phyloP scores from a whole-genome alignment of 2,888 invertebrate species.

The Bellardia pandia region DNA sequence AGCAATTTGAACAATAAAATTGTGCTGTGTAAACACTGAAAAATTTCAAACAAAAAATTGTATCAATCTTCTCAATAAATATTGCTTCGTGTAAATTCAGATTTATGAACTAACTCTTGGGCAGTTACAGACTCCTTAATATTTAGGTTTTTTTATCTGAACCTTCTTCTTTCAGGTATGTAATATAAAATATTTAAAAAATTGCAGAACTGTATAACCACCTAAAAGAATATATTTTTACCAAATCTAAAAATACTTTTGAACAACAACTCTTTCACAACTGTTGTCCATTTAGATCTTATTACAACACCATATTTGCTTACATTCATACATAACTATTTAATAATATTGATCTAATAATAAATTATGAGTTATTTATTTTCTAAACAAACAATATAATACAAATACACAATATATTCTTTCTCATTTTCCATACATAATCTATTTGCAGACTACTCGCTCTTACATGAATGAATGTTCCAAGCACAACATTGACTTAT shows the following conservation, averaged over 20 bases:
- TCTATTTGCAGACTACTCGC: slow-evolving; percentile 24
- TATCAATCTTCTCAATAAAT: too few species aligned
- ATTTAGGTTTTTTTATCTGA: too few species aligned
- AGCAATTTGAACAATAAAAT: too few species aligned
- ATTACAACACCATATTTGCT: neutral
- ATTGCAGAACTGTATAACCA: too few species aligned
- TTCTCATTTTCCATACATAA: neutral
- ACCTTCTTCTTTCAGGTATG: too few species aligned
- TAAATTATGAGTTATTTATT: slow-evolving; percentile 47
- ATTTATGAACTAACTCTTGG: too few species aligned
- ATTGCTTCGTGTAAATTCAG: too few species aligned
- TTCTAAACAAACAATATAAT: neutral
- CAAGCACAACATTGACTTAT: neutral
- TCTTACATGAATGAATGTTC: neutral
- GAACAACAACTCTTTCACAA: neutral
- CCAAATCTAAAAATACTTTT: neutral
- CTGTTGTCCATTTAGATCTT: neutral
- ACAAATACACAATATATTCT: neutral
- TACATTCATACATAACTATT: neutral
- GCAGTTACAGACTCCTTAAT: too few species aligned
- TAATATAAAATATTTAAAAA: too few species aligned
- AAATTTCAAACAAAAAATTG: too few species aligned
- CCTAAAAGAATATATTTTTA: too few species aligned
- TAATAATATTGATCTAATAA: slow-evolving; percentile 42
- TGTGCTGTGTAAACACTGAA: too few species aligned